A percentile compares a stretch with the other conserved stretches of the same genome.
These are phyloP conservation scores for Tetramorium bicarinatum DNA, from an alignment of 2,888 invertebrate genomes.

Conservation along the genomic window DNA sequence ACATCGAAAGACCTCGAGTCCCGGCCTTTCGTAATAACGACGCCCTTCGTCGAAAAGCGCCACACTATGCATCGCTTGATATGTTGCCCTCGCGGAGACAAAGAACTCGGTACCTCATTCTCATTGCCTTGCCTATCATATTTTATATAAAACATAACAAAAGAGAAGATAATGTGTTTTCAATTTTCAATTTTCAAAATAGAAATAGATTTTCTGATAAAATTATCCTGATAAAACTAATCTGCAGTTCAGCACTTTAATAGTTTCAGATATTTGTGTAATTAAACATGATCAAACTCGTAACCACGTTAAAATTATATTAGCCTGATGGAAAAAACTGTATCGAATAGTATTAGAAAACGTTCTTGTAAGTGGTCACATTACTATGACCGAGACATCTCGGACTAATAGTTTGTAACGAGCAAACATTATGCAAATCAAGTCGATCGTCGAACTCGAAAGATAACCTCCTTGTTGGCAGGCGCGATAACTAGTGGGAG, in stretches of 20 bases:
- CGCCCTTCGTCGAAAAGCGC: conserved; percentile 38
- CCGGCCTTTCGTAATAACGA: conserved; percentile 71
- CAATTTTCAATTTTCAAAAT: neutral
- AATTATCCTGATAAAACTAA: neutral
- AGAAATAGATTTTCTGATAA: neutral
- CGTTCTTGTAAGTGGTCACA: conserved; percentile 2
- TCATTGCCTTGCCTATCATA: neutral
- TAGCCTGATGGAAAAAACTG: neutral
- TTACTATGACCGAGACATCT: conserved; percentile 17
- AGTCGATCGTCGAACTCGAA: conserved; percentile 77
- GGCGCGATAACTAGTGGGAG: conserved; percentile 70
- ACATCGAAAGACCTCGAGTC: conserved; percentile 74
- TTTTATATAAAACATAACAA: neutral
- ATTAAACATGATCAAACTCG: neutral
- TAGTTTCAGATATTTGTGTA: conserved; percentile 2
- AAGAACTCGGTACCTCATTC: neutral
- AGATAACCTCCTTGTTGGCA: conserved; percentile 77
- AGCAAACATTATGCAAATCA: conserved; percentile 79
- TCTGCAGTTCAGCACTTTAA: neutral
- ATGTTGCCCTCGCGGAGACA: conserved; percentile 38
- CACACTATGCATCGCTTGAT: conserved; percentile 47
- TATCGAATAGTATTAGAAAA: neutral
- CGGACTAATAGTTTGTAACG: conserved; percentile 48
- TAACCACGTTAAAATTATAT: neutral
- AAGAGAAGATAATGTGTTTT: neutral